Evolutionary conservation across 2,113 vertebrate species (phyloP).

Genomic region (Oncorhynchus kisutch): DNA sequence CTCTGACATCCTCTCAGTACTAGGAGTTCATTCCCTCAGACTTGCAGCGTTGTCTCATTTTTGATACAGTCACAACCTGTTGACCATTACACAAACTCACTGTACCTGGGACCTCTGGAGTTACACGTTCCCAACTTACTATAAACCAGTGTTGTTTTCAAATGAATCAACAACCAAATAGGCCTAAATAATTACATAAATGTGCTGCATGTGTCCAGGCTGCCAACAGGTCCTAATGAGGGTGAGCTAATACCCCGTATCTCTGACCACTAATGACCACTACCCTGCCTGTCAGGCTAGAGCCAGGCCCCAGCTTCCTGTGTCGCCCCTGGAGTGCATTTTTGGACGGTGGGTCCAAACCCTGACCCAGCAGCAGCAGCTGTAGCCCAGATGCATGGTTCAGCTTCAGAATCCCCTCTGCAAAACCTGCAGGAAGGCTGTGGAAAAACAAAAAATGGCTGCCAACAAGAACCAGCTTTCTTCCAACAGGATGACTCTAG

Average conservation of each 20-base stretch:
- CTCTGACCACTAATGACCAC: constrained; percentile 22
- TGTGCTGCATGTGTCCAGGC: not conserved
- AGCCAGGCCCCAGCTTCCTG: constrained; percentile 6
- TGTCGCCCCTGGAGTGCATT: constrained; percentile 19
- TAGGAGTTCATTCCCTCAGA: too few relatives aligned
- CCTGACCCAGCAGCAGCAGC: constrained; percentile 29
- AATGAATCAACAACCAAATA: too few relatives aligned
- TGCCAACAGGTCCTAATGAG: constrained; percentile 25
- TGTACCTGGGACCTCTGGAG: too few relatives aligned
- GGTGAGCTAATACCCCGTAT: constrained; percentile 8
- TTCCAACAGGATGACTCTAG: too few relatives aligned
- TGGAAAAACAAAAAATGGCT: constrained; percentile 28
- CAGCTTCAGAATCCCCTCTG: constrained; percentile 21
- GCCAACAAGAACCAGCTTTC: too few relatives aligned
- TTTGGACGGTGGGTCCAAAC: constrained; percentile 37
- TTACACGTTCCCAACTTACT: too few relatives aligned
- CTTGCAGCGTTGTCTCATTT: too few relatives aligned
- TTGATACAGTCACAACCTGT: not conserved
- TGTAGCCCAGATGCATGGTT: constrained; percentile 21
- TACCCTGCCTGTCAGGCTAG: constrained; percentile 20
- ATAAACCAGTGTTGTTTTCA: too few relatives aligned
- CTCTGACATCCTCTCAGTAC: too few relatives aligned
- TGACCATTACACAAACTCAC: constrained; percentile 1
- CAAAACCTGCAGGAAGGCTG: constrained; percentile 36
- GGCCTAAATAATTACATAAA: too few relatives aligned